Conservation (phyloP, 2,888 invertebrate species). For the Loripinus fragilis region DNA sequence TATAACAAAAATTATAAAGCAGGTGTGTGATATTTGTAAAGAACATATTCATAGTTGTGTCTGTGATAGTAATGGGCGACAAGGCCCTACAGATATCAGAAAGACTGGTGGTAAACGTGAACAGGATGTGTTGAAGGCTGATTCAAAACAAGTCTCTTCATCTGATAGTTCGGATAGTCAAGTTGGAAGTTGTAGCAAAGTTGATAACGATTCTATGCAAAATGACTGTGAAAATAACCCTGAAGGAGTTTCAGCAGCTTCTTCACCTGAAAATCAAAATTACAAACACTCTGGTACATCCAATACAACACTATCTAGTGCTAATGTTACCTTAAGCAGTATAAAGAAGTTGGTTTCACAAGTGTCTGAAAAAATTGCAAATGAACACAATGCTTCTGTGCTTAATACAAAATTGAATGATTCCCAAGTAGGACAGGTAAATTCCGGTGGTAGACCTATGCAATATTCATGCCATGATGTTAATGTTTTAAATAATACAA, state of each 20-base stretch:
- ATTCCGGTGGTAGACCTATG: neutral
- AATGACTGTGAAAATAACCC: neutral
- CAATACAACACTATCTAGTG: neutral
- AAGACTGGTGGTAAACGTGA: no score
- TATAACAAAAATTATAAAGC: neutral
- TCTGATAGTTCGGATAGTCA: no score
- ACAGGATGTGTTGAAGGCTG: no score
- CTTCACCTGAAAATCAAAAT: neutral
- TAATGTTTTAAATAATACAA: neutral
- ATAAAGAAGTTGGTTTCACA: conserved; percentile 11
- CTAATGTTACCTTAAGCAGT: conserved; percentile 12
- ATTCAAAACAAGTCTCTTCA: no score
- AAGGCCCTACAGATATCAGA: no score
- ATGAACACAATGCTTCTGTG: neutral
- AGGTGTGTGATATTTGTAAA: conserved; percentile 5
- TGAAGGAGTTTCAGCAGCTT: neutral
- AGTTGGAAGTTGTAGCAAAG: no score
- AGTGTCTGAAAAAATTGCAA: conserved; percentile 5
- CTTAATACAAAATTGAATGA: neutral
- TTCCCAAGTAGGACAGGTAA: neutral
- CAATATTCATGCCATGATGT: neutral
- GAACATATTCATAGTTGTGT: neutral
- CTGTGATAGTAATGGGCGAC: neutral
- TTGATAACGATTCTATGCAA: neutral
- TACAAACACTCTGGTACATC: neutral